Evolutionary conservation across 1,140 invertebrate genomes (phyloP).

Genomic region (Gryllus bimaculatus): DNA sequence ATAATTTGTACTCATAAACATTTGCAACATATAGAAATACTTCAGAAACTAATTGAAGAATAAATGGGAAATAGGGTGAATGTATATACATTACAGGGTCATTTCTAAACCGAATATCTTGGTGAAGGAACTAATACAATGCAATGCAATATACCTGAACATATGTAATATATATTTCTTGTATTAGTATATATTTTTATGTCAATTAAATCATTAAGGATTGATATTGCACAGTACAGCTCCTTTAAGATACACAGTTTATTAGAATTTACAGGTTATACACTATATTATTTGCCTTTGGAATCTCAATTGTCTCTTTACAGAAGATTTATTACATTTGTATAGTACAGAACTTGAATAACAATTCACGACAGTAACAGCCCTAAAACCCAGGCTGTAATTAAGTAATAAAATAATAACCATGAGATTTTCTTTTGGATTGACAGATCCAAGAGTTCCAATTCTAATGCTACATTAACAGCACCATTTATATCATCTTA

Average conservation of each 20-base stretch:
- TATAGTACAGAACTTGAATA: not conserved
- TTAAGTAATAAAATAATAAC: conserved; percentile 2
- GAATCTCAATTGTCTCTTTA: not conserved
- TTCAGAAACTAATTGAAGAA: not conserved
- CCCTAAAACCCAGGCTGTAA: not conserved
- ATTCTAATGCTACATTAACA: not conserved
- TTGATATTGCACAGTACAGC: no score
- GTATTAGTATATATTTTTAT: no score
- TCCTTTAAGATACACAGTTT: no score
- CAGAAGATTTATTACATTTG: not conserved
- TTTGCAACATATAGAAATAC: not conserved
- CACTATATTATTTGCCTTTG: no score
- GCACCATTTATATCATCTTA: not conserved
- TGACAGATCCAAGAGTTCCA: not conserved
- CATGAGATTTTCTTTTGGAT: not conserved
- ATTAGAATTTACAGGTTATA: no score
- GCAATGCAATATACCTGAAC: no score
- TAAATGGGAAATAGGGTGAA: not conserved
- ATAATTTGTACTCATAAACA: not conserved
- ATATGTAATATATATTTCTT: no score
- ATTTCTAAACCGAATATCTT: no score
- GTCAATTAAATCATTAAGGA: no score
- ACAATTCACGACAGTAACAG: not conserved
- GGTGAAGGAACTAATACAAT: no score
- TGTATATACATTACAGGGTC: no score